phyloP scores from a whole-genome alignment of 2,113 vertebrate genomes.

The Procavia capensis region DNA sequence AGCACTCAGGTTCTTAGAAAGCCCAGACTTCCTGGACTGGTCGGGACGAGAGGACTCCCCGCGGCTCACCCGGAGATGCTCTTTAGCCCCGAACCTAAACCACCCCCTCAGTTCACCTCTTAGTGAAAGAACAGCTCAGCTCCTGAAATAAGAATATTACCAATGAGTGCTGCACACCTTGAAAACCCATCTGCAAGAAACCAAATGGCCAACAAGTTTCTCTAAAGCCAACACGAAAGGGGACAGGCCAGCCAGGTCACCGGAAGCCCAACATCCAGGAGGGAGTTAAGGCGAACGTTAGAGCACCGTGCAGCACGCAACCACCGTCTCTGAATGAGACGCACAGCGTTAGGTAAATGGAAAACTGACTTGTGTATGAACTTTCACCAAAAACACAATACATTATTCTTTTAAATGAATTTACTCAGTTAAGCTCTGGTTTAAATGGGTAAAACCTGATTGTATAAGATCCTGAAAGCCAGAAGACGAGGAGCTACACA shows the following conservation, averaged over 20 bases:
- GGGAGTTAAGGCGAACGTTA: not conserved
- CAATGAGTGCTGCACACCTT: no score
- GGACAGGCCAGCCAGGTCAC: not conserved
- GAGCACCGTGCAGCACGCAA: no score
- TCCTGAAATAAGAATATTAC: not conserved
- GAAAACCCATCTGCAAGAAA: not conserved
- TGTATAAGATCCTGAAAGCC: not conserved
- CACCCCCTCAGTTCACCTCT: not conserved
- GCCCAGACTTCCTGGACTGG: not conserved
- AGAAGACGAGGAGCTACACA: not conserved
- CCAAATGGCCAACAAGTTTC: not conserved
- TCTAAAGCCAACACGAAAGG: not conserved
- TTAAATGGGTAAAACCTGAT: not conserved
- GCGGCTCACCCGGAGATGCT: not conserved
- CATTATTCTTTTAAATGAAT: not conserved
- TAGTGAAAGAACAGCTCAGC: not conserved
- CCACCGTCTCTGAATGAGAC: not conserved
- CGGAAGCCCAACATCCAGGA: not conserved
- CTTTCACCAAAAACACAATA: not conserved
- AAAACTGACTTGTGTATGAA: not conserved
- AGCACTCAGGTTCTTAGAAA: not conserved
- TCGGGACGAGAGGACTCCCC: no score
- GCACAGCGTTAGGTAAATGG: not conserved
- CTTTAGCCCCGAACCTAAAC: not conserved
- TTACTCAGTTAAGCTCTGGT: slow-evolving; percentile 18